A percentile compares a stretch with the other conserved stretches of the same genome.
Conservation (phyloP, 2,113 vertebrate species). For the Lepidothrix coronata region DNA sequence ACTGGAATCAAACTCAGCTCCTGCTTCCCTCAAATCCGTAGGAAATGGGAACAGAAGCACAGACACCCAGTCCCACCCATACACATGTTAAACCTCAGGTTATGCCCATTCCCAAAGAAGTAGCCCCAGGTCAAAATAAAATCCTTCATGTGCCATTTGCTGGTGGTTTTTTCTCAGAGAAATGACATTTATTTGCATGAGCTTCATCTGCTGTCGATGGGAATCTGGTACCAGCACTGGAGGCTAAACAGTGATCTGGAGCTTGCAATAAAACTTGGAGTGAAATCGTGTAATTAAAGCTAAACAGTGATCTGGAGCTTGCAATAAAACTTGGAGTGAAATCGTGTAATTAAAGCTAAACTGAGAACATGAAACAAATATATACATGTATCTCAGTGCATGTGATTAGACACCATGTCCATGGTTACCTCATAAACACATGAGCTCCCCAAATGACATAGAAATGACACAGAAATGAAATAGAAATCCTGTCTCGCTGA, state of each 20-base stretch:
- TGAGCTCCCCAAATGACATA: slow-evolving; percentile 37
- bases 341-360: slow-evolving; percentile 61
- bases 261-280: slow-evolving; percentile 44
- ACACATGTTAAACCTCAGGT: not conserved
- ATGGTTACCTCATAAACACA: slow-evolving; percentile 6
- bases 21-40: not conserved
- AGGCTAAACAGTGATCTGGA: slow-evolving; percentile 13
- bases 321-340: slow-evolving; percentile 60
- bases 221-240: slow-evolving; percentile 23
- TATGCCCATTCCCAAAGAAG: not conserved
- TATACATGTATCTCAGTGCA: not conserved
- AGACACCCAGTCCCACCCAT: not conserved
- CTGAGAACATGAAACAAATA: slow-evolving; percentile 22
- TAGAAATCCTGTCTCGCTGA: slow-evolving; percentile 5
- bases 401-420: slow-evolving; percentile 34
- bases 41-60: not conserved
- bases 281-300: slow-evolving; percentile 68
- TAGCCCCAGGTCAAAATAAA: not conserved
- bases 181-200: not conserved
- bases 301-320: not conserved
- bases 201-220: not conserved
- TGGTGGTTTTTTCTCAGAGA: not conserved
- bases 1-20: not conserved
- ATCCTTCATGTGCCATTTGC: not conserved
- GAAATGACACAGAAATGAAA: not conserved